phyloP scores from a whole-genome alignment of 2,888 invertebrate species.

The Polyommatus iphigenia region DNA sequence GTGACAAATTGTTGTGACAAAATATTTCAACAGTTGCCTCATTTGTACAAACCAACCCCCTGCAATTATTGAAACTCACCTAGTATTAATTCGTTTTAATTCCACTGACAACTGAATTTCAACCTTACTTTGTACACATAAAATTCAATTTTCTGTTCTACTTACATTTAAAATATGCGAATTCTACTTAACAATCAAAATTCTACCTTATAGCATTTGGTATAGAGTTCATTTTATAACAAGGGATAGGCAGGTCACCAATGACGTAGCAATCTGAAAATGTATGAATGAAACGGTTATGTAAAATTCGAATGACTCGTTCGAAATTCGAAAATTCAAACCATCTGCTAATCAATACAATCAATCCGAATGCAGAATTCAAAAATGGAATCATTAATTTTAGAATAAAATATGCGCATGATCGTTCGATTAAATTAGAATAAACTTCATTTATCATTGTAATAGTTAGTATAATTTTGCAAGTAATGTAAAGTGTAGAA shows the following conservation, averaged over 20 bases:
- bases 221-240: slow-evolving; percentile 8
- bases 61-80: slow-evolving; percentile 48
- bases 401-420: slow-evolving; percentile 1
- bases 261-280: slow-evolving; percentile 67
- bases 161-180: slow-evolving; percentile 28
- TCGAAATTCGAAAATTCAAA: slow-evolving; percentile 46
- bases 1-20: slow-evolving; percentile 80
- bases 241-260: slow-evolving; percentile 46
- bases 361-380: slow-evolving; percentile 26
- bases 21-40: slow-evolving; percentile 79
- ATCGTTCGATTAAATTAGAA: background rate
- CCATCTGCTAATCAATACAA: slow-evolving; percentile 32
- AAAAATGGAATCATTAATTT: slow-evolving; percentile 26
- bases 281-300: slow-evolving; percentile 52
- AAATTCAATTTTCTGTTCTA: background rate
- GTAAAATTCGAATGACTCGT: slow-evolving; percentile 48
- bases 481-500: background rate
- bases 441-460: background rate
- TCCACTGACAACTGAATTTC: background rate
- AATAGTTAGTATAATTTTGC: background rate
- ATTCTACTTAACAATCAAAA: background rate
- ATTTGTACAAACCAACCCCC: slow-evolving; percentile 57
- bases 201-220: slow-evolving; percentile 32
- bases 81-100: slow-evolving; percentile 37
- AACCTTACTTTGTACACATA: slow-evolving; percentile 33